Evolutionary conservation across 2,113 vertebrate genomes (phyloP), one percentile per base, ranked within the genome.

Genomic region (Polypterus senegalus): DNA sequence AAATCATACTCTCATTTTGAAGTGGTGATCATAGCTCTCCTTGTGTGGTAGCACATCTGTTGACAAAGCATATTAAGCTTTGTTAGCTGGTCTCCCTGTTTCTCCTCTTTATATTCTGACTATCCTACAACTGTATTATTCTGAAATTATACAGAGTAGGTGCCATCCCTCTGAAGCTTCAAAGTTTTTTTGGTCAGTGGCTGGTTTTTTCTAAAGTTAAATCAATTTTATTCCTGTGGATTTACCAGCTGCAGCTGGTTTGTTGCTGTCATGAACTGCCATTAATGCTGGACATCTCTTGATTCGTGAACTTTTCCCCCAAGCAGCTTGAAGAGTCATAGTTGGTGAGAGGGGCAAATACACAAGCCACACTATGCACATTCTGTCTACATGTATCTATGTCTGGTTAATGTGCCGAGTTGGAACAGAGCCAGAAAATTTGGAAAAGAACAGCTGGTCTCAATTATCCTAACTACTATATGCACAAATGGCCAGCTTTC

Each of bases 381-480:
- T 64, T 63, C 61, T 78, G 54, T 64, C 54, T 76, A 74, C 67
- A 63, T 64, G 64, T 63, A 66, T 69, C 67, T 65, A 55, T 1
- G 1, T 61, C 58, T 70, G 70, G 74, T 76, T 77, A 65, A 68
- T 70, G 71, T 9, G 54, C 64, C 70, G 60, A 54, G 46, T 51
- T 71, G 58, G 3, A 47, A 65, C 67, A 59, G 59, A 68, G 81
- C 71, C 70, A 76, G 73, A 72, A 74, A 74, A 71, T 67, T 63
- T 70, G 63, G 63, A 72, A 54, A 45, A 1, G 52, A 79, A 74
- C 82, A 86, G 73, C 73, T 84, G 84, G 74, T 79, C 57, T 69
- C 63, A 79, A 78, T 88, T 86, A 82, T 74, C 66, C 69, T 77
- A 74, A 71, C 66, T 79, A 56, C 74, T 77, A 65, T 58, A 72